Percentiles rank a stretch among this genome's conserved stretches.
These are phyloP conservation scores for Diadromus collaris DNA, from an alignment of 2,888 invertebrate genomes.

Conservation along the genomic window DNA sequence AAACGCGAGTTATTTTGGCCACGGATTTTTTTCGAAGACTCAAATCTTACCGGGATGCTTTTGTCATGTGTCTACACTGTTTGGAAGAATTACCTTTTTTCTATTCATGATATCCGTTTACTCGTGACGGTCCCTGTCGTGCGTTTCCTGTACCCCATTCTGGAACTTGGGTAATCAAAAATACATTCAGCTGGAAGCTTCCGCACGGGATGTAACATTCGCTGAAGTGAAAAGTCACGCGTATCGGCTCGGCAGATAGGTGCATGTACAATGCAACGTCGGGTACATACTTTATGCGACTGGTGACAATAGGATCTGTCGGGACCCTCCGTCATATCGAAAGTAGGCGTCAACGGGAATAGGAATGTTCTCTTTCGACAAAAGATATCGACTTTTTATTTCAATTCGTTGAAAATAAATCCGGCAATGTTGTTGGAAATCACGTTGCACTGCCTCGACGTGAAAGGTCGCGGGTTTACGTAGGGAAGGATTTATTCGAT, in stretches of 20 bases:
- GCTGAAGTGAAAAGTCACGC: constrained; percentile 42
- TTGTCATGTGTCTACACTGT: neutral
- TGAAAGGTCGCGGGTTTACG: constrained; percentile 5
- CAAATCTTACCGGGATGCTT: neutral
- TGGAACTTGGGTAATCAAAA: constrained; percentile 1
- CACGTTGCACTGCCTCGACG: constrained; percentile 33
- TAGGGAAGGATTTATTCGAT: constrained; percentile 4
- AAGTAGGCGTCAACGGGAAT: constrained; percentile 36
- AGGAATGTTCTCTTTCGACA: constrained; percentile 36
- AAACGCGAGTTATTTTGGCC: too few species aligned
- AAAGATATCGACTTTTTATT: constrained; percentile 23
- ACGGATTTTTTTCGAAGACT: too few species aligned
- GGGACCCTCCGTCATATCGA: constrained; percentile 40
- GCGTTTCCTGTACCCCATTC: neutral
- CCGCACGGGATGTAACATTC: neutral
- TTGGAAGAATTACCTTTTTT: neutral
- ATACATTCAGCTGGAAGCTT: constrained; percentile 22
- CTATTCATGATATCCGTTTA: neutral
- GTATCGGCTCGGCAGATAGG: constrained; percentile 5
- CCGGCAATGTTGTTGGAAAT: constrained; percentile 4
- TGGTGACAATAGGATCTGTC: constrained; percentile 47
- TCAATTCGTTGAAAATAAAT: constrained; percentile 24
- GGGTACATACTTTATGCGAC: constrained; percentile 10
- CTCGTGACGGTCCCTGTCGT: neutral
- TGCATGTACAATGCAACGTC: neutral